phyloP scores from a whole-genome alignment of 1,140 invertebrate species.

The Drosophila parvula region DNA sequence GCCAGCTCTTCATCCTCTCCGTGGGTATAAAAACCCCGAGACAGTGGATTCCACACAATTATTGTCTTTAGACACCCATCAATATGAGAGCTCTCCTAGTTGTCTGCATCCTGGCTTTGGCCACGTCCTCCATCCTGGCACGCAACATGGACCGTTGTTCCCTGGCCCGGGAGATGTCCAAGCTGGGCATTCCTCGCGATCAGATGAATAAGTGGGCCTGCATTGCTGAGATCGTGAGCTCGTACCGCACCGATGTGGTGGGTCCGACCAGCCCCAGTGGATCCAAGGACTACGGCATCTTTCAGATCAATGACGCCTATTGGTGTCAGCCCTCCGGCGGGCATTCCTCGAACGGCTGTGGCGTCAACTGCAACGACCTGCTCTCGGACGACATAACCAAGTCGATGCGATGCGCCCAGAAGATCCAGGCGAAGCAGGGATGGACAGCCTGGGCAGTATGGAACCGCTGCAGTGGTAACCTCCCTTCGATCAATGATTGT shows the following conservation, averaged over 20 bases:
- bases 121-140: slow-evolving; percentile 35
- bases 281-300: slow-evolving; percentile 71
- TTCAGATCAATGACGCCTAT: slow-evolving; percentile 70
- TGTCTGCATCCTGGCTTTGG: slow-evolving; percentile 44
- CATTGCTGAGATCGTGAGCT: slow-evolving; percentile 61
- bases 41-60: not conserved
- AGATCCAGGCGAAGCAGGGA: slow-evolving; percentile 47
- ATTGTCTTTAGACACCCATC: not conserved
- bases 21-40: slow-evolving; percentile 10
- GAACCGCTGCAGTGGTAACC: slow-evolving; percentile 50
- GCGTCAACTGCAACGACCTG: slow-evolving; percentile 41
- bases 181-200: slow-evolving; percentile 50
- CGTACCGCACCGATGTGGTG: slow-evolving; percentile 51
- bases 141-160: slow-evolving; percentile 73
- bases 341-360: slow-evolving; percentile 52
- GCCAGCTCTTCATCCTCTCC: not conserved
- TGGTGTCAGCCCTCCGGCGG: slow-evolving; percentile 69
- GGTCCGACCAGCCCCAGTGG: slow-evolving; percentile 55
- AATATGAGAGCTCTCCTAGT: slow-evolving; percentile 54
- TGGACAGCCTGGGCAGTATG: slow-evolving; percentile 61
- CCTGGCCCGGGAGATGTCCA: slow-evolving; percentile 69
- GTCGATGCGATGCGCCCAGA: slow-evolving; percentile 59
- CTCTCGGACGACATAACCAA: slow-evolving; percentile 53
- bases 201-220: slow-evolving; percentile 54
- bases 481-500: slow-evolving; percentile 56